Base-by-base conservation (phyloP, 2,888 invertebrate genomes). In the Orgyia antiqua region DNA sequence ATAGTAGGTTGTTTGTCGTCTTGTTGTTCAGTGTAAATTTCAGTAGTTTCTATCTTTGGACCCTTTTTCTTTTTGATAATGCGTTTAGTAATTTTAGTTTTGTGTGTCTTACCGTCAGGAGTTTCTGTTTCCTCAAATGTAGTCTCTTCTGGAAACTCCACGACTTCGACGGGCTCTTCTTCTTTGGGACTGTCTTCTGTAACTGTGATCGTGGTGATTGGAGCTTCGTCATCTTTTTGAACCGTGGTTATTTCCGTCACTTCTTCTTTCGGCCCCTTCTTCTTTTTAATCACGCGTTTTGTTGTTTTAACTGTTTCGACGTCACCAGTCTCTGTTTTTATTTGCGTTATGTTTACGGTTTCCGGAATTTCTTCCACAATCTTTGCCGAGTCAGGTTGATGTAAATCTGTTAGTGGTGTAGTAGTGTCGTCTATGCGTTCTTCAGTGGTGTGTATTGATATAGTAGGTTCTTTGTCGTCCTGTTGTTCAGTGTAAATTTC, bases 221-320 rank as follows among this genome's bases (percentile, higher is more conserved):
- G 20, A 3, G 4, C 20, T 8, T 20, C 20, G 20, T 20, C 20
- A 20, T 20, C 20, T 20, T 20, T 20, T 20, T 20, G 5, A 6
- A 20, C 8, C 3, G 20, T 20, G 3, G 20, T 20, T 5, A 20
- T 20, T 20, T 20, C 20, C n/a, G 20, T 20, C 3, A 20, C 20
- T 20, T 20, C 20, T 5, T 20, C 43, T 9, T 57, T 44, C 2
- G 33, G 38, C 0, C 55, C 51, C 20, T 45, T 51, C 25, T 61
- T 55, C 31, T 62, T 63, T 46, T 49, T 24, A 29, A 42, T 42
- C 0, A 33, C 26, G 1, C 40, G 38, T n/a, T 42, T 44, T 0
- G 42, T 42, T 0, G 37, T 45, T 9, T 36, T 45, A 0, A 39
- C 13, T 0, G 13, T 26, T 2, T 39, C 23, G 0, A 36, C 3